These are phyloP conservation scores for Drosophila fungiperda DNA, from an alignment of 2,888 invertebrate genomes.

Conservation along the genomic window DNA sequence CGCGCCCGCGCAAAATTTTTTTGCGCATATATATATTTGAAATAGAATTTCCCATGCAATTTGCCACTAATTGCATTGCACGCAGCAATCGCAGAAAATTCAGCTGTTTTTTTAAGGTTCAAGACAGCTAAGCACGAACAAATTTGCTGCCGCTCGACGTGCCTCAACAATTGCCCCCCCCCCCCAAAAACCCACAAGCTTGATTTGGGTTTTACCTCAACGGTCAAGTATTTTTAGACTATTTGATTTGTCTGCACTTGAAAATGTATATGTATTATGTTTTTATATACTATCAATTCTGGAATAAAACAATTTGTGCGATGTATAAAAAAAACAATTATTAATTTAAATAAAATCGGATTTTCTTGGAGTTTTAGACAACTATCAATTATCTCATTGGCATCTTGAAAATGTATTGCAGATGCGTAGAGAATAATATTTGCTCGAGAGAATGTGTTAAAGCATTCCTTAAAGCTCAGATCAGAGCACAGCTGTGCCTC, in stretches of 20 bases:
- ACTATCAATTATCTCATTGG: background rate
- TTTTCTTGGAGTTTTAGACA: background rate
- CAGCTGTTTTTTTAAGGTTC: constrained; percentile 64
- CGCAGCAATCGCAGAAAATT: constrained; percentile 55
- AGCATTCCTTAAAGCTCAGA: background rate
- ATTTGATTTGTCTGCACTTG: background rate
- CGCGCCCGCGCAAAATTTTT: constrained; percentile 46
- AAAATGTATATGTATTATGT: background rate
- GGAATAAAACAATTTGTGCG: background rate
- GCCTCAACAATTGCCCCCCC: constrained; percentile 16
- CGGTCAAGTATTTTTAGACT: background rate
- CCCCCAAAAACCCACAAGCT: background rate
- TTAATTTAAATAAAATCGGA: background rate
- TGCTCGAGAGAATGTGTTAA: background rate
- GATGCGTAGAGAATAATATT: background rate
- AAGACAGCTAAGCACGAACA: constrained; percentile 58
- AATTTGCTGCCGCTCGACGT: constrained; percentile 59
- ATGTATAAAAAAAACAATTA: background rate
- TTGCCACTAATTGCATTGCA: constrained; percentile 76
- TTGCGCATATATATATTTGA: constrained; percentile 65
- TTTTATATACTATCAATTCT: background rate
- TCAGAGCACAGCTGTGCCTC: background rate
- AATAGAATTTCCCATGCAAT: constrained; percentile 76
- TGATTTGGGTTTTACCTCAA: background rate
- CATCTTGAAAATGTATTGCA: background rate